Evolutionary conservation across 2,113 vertebrate species (phyloP).

Genomic region (Zeus faber): DNA sequence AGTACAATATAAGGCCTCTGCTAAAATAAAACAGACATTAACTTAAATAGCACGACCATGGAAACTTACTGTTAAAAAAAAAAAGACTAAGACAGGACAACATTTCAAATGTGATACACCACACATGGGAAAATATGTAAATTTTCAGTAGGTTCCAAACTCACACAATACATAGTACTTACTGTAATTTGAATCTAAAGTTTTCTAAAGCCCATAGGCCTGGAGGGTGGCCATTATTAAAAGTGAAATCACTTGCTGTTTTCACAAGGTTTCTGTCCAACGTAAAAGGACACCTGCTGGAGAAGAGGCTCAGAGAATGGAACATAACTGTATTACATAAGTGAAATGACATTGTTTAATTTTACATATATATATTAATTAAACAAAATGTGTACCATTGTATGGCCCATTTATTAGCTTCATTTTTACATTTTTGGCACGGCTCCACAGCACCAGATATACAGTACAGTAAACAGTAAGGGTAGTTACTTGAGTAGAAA

Average conservation of each 20-base stretch:
- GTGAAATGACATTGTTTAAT: constrained; percentile 34
- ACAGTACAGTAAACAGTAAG: too few species aligned
- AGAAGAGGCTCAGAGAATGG: constrained; percentile 19
- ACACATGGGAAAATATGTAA: too few species aligned
- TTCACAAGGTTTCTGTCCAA: too few species aligned
- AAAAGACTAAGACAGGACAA: too few species aligned
- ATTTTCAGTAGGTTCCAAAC: too few species aligned
- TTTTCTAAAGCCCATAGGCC: too few species aligned
- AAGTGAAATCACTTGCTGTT: too few species aligned
- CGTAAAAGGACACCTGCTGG: constrained; percentile 5
- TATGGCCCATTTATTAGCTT: constrained; percentile 15
- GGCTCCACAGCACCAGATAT: constrained; percentile 26
- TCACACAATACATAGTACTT: too few species aligned
- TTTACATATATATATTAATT: constrained; percentile 22
- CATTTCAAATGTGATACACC: too few species aligned
- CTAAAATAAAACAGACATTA: constrained; percentile 23
- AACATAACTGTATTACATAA: constrained; percentile 14
- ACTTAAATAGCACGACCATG: constrained; percentile 7
- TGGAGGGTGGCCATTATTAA: too few species aligned
- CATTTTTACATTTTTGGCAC: constrained; percentile 1
- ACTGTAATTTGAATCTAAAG: too few species aligned
- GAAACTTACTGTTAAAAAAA: constrained; percentile 9
- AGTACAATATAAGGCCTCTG: constrained; percentile 11
- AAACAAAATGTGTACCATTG: constrained; percentile 7
- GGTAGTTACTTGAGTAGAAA: constrained; percentile 23